These are phyloP conservation scores for Brotula barbata DNA, from an alignment of 2,797 vertebrate species.

Conservation along the genomic window DNA sequence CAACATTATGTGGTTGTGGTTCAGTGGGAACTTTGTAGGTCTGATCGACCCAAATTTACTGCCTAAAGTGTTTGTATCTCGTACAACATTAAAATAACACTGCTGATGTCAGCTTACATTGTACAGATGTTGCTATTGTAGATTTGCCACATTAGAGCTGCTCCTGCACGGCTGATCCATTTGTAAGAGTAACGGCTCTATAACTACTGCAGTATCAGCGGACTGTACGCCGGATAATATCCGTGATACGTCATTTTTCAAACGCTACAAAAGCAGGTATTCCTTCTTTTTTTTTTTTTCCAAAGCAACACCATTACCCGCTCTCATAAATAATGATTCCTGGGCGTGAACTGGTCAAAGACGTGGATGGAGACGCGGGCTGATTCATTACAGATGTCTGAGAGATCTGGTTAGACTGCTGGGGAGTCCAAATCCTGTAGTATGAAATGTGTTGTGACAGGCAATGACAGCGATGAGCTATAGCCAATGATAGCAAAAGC, in stretches of 20 bases:
- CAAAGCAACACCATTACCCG: no score
- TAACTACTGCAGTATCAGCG: not conserved
- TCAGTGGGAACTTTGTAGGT: conserved; percentile 38
- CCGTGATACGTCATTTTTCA: not conserved
- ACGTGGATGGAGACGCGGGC: no score
- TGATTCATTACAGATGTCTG: no score
- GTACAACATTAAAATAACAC: conserved; percentile 29
- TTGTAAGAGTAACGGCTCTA: not conserved
- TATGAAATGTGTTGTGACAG: no score
- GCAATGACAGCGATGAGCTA: no score
- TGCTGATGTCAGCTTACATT: conserved; percentile 22
- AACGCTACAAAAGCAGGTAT: not conserved
- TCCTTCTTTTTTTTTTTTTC: no score
- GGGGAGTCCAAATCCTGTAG: no score
- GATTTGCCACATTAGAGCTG: not conserved
- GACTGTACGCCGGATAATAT: not conserved
- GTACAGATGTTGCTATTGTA: conserved; percentile 19
- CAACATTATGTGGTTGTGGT: conserved; percentile 48
- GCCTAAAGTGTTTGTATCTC: conserved; percentile 16
- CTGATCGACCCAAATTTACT: conserved; percentile 33
- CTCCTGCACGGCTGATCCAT: not conserved
- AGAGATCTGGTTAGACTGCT: no score
- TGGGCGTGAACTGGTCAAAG: no score
- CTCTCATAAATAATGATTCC: no score
- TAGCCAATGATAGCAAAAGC: no score